Base-by-base conservation (phyloP, 2,888 invertebrate genomes). In the Caenorhabditis plicata region DNA sequence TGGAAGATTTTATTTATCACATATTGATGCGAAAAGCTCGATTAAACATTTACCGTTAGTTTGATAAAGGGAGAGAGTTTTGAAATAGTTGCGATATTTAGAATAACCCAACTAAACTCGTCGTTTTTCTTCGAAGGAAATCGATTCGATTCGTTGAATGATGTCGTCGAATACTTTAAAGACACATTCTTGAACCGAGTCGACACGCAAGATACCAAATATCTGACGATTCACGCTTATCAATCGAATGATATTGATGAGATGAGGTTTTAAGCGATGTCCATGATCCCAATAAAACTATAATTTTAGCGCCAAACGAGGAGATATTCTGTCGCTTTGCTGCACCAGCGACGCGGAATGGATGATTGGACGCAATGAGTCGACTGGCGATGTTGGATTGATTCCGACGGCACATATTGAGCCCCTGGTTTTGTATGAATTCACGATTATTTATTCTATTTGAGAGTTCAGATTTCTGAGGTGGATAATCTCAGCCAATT, bases 31-130 rank as follows among this genome's bases (percentile, higher is more conserved):
- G 0, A 45, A 58, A 15, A 42, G 49, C 0, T 35, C 9, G 13
- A 29, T 48, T 9, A 55, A 55, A 20, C 66, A 63, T 41, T 29
- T 56, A 8, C 66, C 66, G 66, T 66, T 9, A 50, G 52, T 61
- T 26, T 11, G 19, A 11, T 22, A 11, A 15, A n/a, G n/a, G n/a
- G n/a, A 20, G n/a, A 15, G 17, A 19, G 9, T 9, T 17, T 36
- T 36, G n/a, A 9, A n/a, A n/a, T 36, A 17, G 17, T 36, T 8
- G 29, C 29, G 8, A 11, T 25, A 22, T 47, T 33, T 29, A 60
- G 60, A 33, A 54, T 60, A 4, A 49, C 54, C 4, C 60, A 50
- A 47, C 39, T 60, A 36, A 54, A 35, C 23, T 39, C 49, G n/a
- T 33, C 39, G 17, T 47, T 43, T 25, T 60, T 49, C 19, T 54